Percentiles rank a stretch among this genome's conserved stretches.
Evolutionary conservation across 2,113 vertebrate genomes (phyloP).

Genomic region (Pteropus alecto): DNA sequence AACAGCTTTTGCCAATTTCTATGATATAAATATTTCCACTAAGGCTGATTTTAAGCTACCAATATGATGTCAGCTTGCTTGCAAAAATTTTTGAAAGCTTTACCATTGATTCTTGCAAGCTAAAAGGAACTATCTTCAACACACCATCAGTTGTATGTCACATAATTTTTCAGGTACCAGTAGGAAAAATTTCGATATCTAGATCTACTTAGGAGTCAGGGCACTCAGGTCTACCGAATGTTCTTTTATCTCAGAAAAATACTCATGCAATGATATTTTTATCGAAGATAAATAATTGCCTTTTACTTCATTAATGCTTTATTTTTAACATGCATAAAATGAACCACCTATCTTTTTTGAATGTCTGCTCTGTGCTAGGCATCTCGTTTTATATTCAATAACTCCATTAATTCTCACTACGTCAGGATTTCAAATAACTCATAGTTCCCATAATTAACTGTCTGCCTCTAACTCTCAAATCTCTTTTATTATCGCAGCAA

Average conservation of each 20-base stretch:
- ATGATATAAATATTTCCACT: background rate
- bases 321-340: conserved; percentile 8
- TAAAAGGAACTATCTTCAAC: background rate
- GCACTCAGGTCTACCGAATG: background rate
- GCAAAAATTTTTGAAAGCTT: background rate
- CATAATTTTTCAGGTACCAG: background rate
- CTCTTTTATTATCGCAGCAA: conserved; percentile 24
- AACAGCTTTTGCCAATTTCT: background rate
- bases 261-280: background rate
- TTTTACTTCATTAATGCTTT: conserved; percentile 28
- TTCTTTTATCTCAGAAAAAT: background rate
- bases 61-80: background rate
- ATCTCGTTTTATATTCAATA: conserved; percentile 50
- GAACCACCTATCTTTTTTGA: background rate
- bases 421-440: conserved; percentile 43
- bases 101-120: background rate
- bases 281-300: conserved; percentile 18
- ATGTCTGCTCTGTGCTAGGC: background rate
- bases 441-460: conserved; percentile 11
- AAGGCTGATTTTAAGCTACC: background rate
- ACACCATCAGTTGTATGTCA: background rate
- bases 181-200: background rate
- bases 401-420: conserved; percentile 25
- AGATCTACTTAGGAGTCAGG: background rate
- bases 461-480: background rate